A percentile compares a stretch with the other conserved stretches of the same genome.
These are phyloP conservation scores for Graptemys geographica DNA, from an alignment of 2,797 vertebrate genomes.

Conservation along the genomic window DNA sequence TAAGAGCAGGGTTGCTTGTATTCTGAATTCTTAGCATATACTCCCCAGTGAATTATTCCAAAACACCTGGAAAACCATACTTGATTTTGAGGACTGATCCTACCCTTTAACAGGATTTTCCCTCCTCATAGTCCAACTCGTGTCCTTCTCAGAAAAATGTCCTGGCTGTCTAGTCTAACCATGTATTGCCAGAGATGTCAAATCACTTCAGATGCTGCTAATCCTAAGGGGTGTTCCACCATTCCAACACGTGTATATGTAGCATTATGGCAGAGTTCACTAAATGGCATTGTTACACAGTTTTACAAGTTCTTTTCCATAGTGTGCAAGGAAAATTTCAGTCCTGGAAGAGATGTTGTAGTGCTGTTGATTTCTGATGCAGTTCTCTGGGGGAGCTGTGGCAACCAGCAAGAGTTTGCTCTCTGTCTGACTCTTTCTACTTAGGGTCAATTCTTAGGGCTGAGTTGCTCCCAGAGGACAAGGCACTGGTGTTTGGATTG, in stretches of 20 bases:
- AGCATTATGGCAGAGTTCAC: background rate
- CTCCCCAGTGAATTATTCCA: background rate
- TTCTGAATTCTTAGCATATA: background rate
- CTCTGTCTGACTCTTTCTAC: background rate
- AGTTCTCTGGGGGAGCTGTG: background rate
- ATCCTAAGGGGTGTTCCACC: background rate
- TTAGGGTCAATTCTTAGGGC: background rate
- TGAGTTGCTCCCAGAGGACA: background rate
- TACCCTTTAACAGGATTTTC: background rate
- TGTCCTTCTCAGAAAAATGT: background rate
- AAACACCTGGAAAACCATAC: background rate
- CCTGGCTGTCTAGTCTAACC: background rate
- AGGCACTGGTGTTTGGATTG: background rate
- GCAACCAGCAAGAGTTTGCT: background rate
- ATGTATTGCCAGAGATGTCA: background rate
- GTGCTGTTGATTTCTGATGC: background rate
- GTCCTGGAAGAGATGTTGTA: background rate
- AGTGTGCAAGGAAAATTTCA: background rate
- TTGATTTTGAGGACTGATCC: background rate
- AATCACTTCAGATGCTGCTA: background rate
- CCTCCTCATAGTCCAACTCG: rapidly evolving
- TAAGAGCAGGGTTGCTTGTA: background rate
- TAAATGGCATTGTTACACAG: background rate
- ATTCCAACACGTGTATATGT: background rate
- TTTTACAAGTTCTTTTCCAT: background rate